Evolutionary conservation across 2,113 vertebrate genomes (phyloP), one percentile per base, ranked within the genome.

Genomic region (Mobula birostris): DNA sequence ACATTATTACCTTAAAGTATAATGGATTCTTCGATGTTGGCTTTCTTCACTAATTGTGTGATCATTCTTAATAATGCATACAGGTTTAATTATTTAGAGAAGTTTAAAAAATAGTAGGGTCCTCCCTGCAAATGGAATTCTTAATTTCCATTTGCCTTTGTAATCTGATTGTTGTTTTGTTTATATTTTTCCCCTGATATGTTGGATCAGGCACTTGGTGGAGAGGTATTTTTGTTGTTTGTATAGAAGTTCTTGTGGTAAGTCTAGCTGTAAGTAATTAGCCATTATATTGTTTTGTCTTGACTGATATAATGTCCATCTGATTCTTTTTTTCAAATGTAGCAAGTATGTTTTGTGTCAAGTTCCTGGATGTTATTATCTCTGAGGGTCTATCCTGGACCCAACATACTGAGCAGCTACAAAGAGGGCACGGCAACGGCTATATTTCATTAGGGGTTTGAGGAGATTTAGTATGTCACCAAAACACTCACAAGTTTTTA

Each of bases 11-110:
- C 58, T 63, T 63, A 63, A 88, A 63, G 29, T 88, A 63, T 63
- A 14, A 27, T 63, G 5, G 58, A 88, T 63, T 63, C 11, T 29
- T 29, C 61, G n/a, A 5, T 88, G 56, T 61, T 87, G 83, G 11
- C 27, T 24, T 85, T 48, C 48, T 87, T 87, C 24, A 58, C 48
- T 12, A 58, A 27, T 87, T 87, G 27, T 88, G 29, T 63, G 27
- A n/a, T 24, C 48, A 85, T 85, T 85, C 58, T 88, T 63, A 88
- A 24, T 63, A 63, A 63, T 61, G 27, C n/a, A 15, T n/a, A 9
- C 58, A 63, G 83, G 2, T 63, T 63, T 88, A 61, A 88, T 63
- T 79, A 79, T 79, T 79, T 88, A 88, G 83, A 27, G 61, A 88
- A 61, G 58, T 74, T 66, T 11, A 7, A 88, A 29, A n/a, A 63